A percentile compares a stretch with the other conserved stretches of the same genome.
These are phyloP conservation scores for Rotaria sp. DNA, from an alignment of 2,888 invertebrate species.

Conservation along the genomic window DNA sequence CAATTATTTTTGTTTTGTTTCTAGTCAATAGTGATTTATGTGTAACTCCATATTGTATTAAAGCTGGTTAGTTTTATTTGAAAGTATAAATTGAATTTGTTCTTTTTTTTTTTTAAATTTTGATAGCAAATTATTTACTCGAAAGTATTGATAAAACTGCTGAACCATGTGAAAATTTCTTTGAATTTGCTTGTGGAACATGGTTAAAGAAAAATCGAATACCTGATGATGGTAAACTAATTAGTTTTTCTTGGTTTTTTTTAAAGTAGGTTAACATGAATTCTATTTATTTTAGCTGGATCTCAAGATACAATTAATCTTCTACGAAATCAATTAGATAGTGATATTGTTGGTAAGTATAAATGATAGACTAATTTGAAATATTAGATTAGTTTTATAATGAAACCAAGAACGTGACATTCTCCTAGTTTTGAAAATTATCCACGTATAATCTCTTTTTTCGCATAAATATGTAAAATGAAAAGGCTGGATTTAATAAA, in stretches of 20 bases:
- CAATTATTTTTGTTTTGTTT: too few species aligned
- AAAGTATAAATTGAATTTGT: not conserved
- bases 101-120: not conserved
- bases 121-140: not conserved
- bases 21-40: too few species aligned
- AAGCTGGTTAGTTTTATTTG: not conserved
- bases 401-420: too few species aligned
- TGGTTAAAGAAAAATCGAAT: slow-evolving; percentile 32
- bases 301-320: slow-evolving; percentile 34
- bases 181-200: slow-evolving; percentile 37
- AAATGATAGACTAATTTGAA: not conserved
- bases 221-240: slow-evolving; percentile 30
- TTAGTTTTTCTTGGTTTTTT: not conserved
- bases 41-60: slow-evolving; percentile 3
- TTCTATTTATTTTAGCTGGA: not conserved
- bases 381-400: too few species aligned
- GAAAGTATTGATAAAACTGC: slow-evolving; percentile 24
- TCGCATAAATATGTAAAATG: too few species aligned
- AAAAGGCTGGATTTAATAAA: too few species aligned
- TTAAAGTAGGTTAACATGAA: not conserved
- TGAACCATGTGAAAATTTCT: slow-evolving; percentile 33
- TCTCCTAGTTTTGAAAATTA: too few species aligned
- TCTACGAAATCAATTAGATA: slow-evolving; percentile 30
- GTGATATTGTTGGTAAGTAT: not conserved
- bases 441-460: too few species aligned